Conservation (phyloP, 2,888 invertebrate genomes). For the Flabesymbios commensalis region DNA sequence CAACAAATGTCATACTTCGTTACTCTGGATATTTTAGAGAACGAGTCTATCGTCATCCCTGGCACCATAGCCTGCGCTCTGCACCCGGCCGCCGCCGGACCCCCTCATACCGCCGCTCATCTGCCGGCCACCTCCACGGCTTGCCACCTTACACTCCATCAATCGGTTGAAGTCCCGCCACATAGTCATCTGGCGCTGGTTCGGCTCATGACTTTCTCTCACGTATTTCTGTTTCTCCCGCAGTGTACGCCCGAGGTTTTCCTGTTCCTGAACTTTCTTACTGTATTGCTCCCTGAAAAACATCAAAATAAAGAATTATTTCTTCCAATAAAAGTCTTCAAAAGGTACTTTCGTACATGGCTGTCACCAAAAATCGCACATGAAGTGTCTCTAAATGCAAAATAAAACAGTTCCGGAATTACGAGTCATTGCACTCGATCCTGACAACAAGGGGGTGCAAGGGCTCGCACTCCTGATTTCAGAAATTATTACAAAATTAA, state of each 20-base stretch:
- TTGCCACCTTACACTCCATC: constrained; percentile 58
- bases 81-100: too few species aligned
- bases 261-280: constrained; percentile 69
- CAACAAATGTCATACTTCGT: too few species aligned
- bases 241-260: constrained; percentile 64
- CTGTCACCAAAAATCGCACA: neutral
- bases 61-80: too few species aligned
- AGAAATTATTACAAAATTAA: too few species aligned
- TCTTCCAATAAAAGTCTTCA: neutral
- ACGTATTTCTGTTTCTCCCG: constrained; percentile 64
- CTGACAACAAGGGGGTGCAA: too few species aligned
- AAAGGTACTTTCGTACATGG: neutral
- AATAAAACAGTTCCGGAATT: too few species aligned
- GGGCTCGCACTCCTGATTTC: too few species aligned
- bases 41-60: too few species aligned
- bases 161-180: constrained; percentile 66
- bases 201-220: constrained; percentile 64
- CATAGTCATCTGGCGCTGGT: constrained; percentile 65
- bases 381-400: too few species aligned
- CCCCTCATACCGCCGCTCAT: too few species aligned
- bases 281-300: constrained; percentile 69
- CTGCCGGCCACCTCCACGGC: neutral
- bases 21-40: too few species aligned
- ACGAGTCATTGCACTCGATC: too few species aligned
- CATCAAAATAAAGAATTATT: neutral